Evolutionary conservation across 2,888 invertebrate species (phyloP), one percentile per base, ranked within the genome.

Genomic region (Unio pictorum): DNA sequence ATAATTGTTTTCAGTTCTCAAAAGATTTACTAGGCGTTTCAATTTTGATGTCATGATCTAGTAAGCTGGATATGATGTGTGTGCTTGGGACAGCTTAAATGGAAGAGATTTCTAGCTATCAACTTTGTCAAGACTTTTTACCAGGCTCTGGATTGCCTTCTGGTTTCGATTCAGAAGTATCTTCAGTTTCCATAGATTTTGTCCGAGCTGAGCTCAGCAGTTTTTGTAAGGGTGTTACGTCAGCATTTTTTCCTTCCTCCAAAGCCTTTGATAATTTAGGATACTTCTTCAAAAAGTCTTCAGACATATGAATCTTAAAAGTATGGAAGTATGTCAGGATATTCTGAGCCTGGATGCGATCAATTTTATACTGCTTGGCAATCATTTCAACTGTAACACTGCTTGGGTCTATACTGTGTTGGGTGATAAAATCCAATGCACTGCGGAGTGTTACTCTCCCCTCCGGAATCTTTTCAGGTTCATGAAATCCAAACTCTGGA

Each of bases 331-430:
- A 92, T 84, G 93, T 92, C 4, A 94, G 86, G 76, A 94, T 91
- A 81, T 92, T 89, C 85, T 90, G 87, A 89, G 92, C 93, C 91
- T 74, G 94, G 92, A 89, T 92, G 91, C 92, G 91, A 69, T 93
- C 93, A 65, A 96, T 80, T 84, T 94, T 93, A 86, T 94, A 94
- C 73, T 95, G 92, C 62, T 91, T 86, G 1, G 95, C 93, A 85
- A 96, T 93, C 86, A 91, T 91, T 17, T 91, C 89, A 0, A 90
- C 89, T 45, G 45, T 11, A 15, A 15, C 45, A 45, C 15, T 45
- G 15, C 1, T 59, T 0, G 66, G 66, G 17, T 66, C 54, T 6
- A 57, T 17, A 7, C 60, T 58, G 57, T 66, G 59, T 54, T 66
- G 57, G n/a, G 66, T 54, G 18, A 66, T 60, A 23, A 95, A 93